Evolutionary conservation across 1,140 invertebrate species (phyloP).

Genomic region (Palaemon carinicauda): DNA sequence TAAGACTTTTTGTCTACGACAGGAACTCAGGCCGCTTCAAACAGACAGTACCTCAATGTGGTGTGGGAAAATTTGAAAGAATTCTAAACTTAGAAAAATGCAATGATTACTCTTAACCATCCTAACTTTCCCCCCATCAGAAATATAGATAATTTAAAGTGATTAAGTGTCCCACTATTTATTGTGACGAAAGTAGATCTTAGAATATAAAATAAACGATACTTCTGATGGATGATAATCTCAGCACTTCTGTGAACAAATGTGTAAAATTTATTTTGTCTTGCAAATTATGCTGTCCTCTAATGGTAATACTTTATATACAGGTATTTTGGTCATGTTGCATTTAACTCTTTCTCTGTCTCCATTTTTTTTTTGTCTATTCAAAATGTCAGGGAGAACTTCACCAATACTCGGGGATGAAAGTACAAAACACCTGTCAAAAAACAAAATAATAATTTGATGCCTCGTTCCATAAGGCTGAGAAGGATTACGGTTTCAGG

Average conservation of each 20-base stretch:
- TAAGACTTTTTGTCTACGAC: no score
- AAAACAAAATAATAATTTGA: background rate
- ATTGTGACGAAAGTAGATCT: no score
- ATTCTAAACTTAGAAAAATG: background rate
- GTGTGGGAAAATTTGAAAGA: no score
- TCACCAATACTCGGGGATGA: slow-evolving; percentile 39
- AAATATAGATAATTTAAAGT: background rate
- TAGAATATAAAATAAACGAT: background rate
- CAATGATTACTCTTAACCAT: background rate
- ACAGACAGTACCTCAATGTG: no score
- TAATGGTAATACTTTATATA: background rate
- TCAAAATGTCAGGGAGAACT: slow-evolving; percentile 37
- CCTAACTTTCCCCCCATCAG: background rate
- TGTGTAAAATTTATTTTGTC: background rate
- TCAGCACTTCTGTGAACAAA: no score
- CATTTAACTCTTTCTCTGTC: background rate
- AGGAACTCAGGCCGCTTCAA: no score
- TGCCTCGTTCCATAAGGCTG: no score
- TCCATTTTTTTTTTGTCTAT: slow-evolving; percentile 36
- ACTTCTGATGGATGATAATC: no score
- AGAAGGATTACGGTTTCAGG: no score
- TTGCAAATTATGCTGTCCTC: background rate
- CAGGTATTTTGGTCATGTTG: background rate
- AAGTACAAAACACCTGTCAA: slow-evolving; percentile 50
- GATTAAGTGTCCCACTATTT: no score